These are phyloP conservation scores for Pristionchus maxplancki DNA, from an alignment of 2,888 invertebrate genomes.

Conservation along the genomic window DNA sequence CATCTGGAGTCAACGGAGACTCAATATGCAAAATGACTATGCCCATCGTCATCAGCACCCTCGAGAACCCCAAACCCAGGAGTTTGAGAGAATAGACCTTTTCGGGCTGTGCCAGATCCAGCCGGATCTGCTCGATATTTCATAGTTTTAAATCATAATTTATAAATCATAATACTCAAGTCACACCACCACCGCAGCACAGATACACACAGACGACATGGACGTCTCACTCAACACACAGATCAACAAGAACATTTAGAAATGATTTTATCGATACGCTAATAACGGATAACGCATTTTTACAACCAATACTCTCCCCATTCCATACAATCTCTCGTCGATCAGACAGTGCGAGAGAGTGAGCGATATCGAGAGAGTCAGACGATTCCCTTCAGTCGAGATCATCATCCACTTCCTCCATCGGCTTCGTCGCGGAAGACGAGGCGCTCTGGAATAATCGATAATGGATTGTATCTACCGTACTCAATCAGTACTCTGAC, in stretches of 20 bases:
- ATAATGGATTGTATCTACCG: background rate
- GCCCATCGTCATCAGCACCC: no score
- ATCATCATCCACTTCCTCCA: background rate
- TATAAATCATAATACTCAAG: no score
- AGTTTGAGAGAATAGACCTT: no score
- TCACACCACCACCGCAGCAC: background rate
- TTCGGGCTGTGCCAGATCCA: no score
- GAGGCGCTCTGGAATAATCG: background rate
- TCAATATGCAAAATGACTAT: no score
- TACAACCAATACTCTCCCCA: background rate
- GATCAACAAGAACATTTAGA: background rate
- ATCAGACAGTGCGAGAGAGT: background rate
- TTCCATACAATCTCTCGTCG: background rate
- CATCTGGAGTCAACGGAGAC: no score
- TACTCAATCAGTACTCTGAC: background rate
- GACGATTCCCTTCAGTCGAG: no score
- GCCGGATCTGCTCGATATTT: no score
- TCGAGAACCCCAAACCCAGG: no score
- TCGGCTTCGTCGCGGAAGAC: constrained; percentile 1
- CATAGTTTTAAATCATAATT: no score
- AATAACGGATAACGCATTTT: background rate
- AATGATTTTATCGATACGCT: background rate
- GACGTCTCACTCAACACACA: background rate
- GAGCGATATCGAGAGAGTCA: background rate
- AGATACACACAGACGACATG: constrained; percentile 20